These are phyloP conservation scores for Strigamia maritima DNA, from an alignment of 2,888 invertebrate species.

Conservation along the genomic window DNA sequence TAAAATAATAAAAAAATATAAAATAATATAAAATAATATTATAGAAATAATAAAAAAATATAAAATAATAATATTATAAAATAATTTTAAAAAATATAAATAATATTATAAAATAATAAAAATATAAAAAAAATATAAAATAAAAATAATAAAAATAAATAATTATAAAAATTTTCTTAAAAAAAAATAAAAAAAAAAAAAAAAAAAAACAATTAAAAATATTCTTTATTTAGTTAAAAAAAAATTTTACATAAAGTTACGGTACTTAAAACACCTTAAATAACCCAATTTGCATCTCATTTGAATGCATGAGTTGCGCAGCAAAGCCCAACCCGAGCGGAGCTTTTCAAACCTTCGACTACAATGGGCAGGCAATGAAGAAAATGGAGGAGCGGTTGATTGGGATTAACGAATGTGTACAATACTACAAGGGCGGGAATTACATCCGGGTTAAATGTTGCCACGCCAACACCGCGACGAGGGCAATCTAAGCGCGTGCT, in stretches of 20 bases:
- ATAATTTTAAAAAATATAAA: background rate
- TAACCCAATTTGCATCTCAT: background rate
- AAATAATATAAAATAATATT: background rate
- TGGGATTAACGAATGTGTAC: slow-evolving; percentile 1
- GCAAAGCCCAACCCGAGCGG: slow-evolving; percentile 17
- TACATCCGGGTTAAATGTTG: slow-evolving; percentile 18
- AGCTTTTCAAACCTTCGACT: background rate
- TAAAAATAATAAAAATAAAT: background rate
- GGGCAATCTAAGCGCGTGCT: background rate
- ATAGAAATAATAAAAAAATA: background rate
- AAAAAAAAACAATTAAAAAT: background rate
- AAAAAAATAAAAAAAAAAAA: background rate
- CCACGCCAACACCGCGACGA: background rate
- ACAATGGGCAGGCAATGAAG: background rate
- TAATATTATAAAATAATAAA: background rate
- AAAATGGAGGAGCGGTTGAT: background rate
- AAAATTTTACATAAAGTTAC: too few relatives aligned
- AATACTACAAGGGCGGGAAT: background rate
- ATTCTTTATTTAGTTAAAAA: too few relatives aligned
- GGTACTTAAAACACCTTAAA: too few relatives aligned
- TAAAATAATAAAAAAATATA: background rate
- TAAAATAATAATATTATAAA: background rate
- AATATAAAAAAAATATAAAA: background rate
- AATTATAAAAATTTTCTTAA: too few relatives aligned
- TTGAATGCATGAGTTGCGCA: background rate